Base-by-base conservation (phyloP, 1,140 invertebrate genomes). In the Magallana angulata region DNA sequence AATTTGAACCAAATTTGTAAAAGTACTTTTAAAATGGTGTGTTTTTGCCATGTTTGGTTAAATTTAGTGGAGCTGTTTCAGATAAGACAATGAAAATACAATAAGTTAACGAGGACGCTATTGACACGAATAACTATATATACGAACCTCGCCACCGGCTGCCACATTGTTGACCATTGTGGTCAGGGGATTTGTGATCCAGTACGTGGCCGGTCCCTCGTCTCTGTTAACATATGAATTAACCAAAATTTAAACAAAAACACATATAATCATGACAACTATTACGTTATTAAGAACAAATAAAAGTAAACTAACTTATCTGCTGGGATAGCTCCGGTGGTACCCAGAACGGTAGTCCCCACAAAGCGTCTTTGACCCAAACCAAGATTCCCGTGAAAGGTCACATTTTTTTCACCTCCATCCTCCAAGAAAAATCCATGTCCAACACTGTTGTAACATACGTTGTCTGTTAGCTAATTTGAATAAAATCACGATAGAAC, bases 391-490 rank as follows among this genome's bases (percentile, higher is more conserved):
- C 89, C 83, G n/a, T 90, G 64, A 14, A 93, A 85, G 0, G 90
- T 84, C n/a, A 89, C 93, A n/a, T 87, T 76, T 87, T 91, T 89
- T 86, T 94, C 93, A 1, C 86, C 91, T 12, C 93, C 93, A 84
- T 93, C 93, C 71, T 93, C 93, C 24, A 94, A 64, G 85, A 93
- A 94, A 57, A 89, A 93, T 11, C 92, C 90, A 82, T 94, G 93
- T 7, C 93, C 93, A 3, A 92, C 76, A 57, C 89, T 85, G 24
- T 91, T 64, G 85, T 92, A 94, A 64, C 91, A 92, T 6, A 93
- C 92, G 64, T 92, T 92, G 58, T 92, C 87, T n/a, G 85, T 58
- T 5, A 93, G 85, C 92, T 93, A 60, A 80, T 71, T 57, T 6
- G 86, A 60, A 59, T 60, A 58, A 9, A 64, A 11, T 82, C n/a